Base-by-base conservation (phyloP, 2,797 vertebrate genomes). In the Anisognathus igniventris region DNA sequence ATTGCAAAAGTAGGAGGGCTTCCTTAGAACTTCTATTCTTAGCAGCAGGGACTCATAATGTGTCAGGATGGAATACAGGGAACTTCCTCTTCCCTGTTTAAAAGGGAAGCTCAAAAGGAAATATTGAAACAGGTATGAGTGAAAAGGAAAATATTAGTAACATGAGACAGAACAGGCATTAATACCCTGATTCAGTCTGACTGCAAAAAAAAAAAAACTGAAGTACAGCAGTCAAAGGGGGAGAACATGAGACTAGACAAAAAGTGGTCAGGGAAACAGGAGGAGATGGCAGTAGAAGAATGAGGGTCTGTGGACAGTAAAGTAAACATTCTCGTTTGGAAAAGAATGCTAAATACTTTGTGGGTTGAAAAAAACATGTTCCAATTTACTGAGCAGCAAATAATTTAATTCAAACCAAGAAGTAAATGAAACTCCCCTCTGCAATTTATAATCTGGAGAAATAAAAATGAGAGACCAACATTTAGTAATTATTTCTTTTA, bases 331-430 rank as follows among this genome's bases (percentile, higher is more conserved):
- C 13, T n/a, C 57, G 35, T 79, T 87, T 82, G 64, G 51, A 79
- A 66, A 82, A 82, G 28, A 93, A 79, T 45, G 35, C 50, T 65
- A 80, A 67, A 86, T 80, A 67, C 57, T 77, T 86, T 83, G 53
- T 56, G 73, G 72, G 37, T 71, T 94, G 48, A 77, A 88, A 83
- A 90, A 86, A 67, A 51, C 18, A 33, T 45, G 31, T 67, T 92
- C 47, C 25, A 72, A 5, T 86, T 93, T 90, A 39, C 61, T 83
- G 62, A 88, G 39, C 16, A 84, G 54, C 54, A 88, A 78, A 61
- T 74, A 77, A 86, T 90, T 90, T 92, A 58, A 88, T 65, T 76
- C 73, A 77, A 93, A 91, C 3, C 72, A 93, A 83, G 40, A 90
- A 80, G 77, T 64, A 86, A 90, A 75, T 19, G 44, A 76, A 83